Base-by-base conservation (phyloP, 1,140 invertebrate species). In the Glomeris maerens region DNA sequence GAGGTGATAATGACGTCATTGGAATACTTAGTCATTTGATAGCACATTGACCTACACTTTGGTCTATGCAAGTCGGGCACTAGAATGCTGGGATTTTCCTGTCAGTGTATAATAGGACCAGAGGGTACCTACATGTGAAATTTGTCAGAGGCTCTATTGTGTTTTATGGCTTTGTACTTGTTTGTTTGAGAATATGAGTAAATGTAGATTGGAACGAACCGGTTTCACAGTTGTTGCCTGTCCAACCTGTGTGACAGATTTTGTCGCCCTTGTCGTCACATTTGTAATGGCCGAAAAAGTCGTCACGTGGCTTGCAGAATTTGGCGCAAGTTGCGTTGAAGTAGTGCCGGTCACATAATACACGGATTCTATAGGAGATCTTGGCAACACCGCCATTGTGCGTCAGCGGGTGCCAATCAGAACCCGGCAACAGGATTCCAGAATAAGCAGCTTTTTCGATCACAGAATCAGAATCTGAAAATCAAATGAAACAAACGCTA, bases 401-500 rank as follows among this genome's bases (percentile, higher is more conserved):
- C 62, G 82, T 79, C 59, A 91, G 72, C 47, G 85, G 87, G 71
- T 92, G 87, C 88, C 89, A 92, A 64, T 84, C 83, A 40, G 78
- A 73, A 57, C 84, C 84, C 39, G 88, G 89, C 60, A 87, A 75
- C 58, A 91, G 81, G 64, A 91, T 84, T 55, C 87, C 85, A 48
- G 84, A 89, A 74, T 88, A 88, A 60, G 81, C 82, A 52, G 84
- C 81, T 68, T 86, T 78, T 64, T 90, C 87, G 65, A 92, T 89
- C 59, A 90, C 73, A 52, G 75, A 73, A 55, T 77, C 76, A 57
- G 71, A 74, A 58, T 73, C 77, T 76, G 66, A 41, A 69, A 70
- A 47, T n/a, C n/a, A n/a, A n/a, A n/a, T n/a, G n/a, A n/a, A n/a
- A n/a, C n/a, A n/a, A n/a, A n/a, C n/a, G n/a, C n/a, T n/a, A n/a